Percentiles rank a stretch among this genome's conserved stretches.
Conservation (phyloP, 2,888 invertebrate species). For the Elmis aenea region DNA sequence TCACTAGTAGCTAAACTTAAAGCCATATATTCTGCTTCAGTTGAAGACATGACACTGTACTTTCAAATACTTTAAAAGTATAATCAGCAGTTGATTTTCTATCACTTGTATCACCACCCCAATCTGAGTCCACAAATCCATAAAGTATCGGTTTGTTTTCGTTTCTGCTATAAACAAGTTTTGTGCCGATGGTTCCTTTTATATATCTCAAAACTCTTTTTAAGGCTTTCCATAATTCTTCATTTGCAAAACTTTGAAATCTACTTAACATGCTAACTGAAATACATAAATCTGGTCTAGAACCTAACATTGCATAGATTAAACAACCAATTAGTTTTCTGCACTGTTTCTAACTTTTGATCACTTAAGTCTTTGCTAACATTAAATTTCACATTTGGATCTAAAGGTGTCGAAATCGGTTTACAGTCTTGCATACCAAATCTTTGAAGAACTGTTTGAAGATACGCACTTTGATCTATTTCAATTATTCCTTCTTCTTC, state of each 20-base stretch:
- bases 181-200: too few relatives aligned
- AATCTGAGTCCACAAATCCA: background rate
- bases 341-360: constrained; percentile 12
- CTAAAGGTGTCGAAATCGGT: constrained; percentile 9
- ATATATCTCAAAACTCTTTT: constrained; percentile 19
- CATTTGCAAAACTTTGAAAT: constrained; percentile 14
- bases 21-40: too few relatives aligned
- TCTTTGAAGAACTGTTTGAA: constrained; percentile 8
- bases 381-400: constrained; percentile 15
- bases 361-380: too few relatives aligned
- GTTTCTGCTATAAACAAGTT: too few relatives aligned
- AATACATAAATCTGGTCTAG: constrained; percentile 20
- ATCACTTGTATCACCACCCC: background rate
- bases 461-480: constrained; percentile 8
- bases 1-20: too few relatives aligned
- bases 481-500: background rate
- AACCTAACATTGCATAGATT: constrained; percentile 19
- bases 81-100: constrained; percentile 13
- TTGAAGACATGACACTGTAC: constrained; percentile 13
- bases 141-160: too few relatives aligned
- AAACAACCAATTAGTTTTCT: constrained; percentile 20
- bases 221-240: constrained; percentile 9
- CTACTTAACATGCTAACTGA: constrained; percentile 13
- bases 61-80: constrained; percentile 9
- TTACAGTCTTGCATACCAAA: constrained; percentile 13